phyloP scores from a whole-genome alignment of 2,113 vertebrate species.

The Pterocles orientalis region DNA sequence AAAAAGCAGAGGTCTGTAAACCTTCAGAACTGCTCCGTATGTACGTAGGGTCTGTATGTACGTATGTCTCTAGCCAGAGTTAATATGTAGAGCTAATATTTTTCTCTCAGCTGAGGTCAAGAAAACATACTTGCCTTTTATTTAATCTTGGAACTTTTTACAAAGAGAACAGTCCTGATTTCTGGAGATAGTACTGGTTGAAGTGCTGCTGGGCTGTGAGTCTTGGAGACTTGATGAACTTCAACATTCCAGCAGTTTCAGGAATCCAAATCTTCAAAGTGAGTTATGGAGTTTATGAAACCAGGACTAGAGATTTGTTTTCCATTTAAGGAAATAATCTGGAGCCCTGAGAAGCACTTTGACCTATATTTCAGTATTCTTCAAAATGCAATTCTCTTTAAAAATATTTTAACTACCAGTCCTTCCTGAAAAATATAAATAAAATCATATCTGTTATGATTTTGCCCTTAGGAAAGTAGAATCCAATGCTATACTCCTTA shows the following conservation, averaged over 20 bases:
- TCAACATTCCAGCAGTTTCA: slow-evolving; percentile 54
- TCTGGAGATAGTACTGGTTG: slow-evolving; percentile 52
- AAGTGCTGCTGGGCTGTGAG: slow-evolving; percentile 28
- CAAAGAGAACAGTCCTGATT: slow-evolving; percentile 42
- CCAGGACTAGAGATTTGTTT: slow-evolving; percentile 7
- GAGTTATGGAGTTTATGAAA: slow-evolving; percentile 42
- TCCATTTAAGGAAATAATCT: slow-evolving; percentile 52
- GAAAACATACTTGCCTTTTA: slow-evolving; percentile 46
- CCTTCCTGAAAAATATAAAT: slow-evolving; percentile 21
- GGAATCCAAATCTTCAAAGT: slow-evolving; percentile 55
- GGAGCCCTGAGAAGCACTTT: slow-evolving; percentile 15
- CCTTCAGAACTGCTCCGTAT: not conserved
- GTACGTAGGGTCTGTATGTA: not conserved
- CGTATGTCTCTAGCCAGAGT: not conserved
- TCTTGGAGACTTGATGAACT: slow-evolving; percentile 41
- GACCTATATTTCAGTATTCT: slow-evolving; percentile 41
- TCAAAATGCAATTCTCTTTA: slow-evolving; percentile 1
- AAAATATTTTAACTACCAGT: not conserved
- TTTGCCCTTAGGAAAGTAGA: slow-evolving; percentile 1
- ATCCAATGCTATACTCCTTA: not conserved
- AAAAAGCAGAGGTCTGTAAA: not conserved
- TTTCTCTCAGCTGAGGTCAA: slow-evolving; percentile 2
- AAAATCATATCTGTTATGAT: not conserved
- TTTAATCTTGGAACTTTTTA: slow-evolving; percentile 44
- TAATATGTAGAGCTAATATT: slow-evolving; percentile 10